Base-by-base conservation (phyloP, 2,113 vertebrate genomes). In the Brachyhypopomus occidentalis region DNA sequence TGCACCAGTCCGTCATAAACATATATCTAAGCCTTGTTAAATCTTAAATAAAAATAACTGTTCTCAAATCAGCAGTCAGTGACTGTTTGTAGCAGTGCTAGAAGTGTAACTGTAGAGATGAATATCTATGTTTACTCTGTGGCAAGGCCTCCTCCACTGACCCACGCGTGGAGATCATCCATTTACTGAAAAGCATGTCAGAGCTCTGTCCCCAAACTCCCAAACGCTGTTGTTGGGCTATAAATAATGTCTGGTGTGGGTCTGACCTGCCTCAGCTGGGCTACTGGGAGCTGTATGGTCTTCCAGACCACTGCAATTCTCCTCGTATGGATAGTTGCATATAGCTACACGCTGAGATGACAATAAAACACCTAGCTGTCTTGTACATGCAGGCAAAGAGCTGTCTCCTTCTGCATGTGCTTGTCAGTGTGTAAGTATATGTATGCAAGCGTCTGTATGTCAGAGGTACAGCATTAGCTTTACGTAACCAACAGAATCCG, bases 281-380 rank as follows among this genome's bases (percentile, higher is more conserved):
- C 22, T 80, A 78, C 58, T 75, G 73, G 85, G 74, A 79, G 75
- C 85, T 78, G 38, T 17, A 56, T 55, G 80, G 83, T 87, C 58
- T 79, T 62, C 64, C 58, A 38, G 41, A 55, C 80, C 72, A 64
- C 83, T 63, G 67, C 73, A n/a, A 4, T 23, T 58, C 41, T 58
- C 67, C 63, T 64, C 67, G 9, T 67, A 73, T 70, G 34, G 84
- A 85, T 72, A 63, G 66, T 58, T 86, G 79, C 64, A 3, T 30
- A 30, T 30, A 30, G 30, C 3, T 30, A 80, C 66, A 74, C 81
- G 85, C 79, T 83, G 81, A 71, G 76, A 16, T 86, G 81, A 83
- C 82, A 74, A 83, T 85, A 84, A 85, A 83, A 77, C 81, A 64
- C 63, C 75, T 52, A 62, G 62, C 17, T 19, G 0, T 14, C 30